These are phyloP conservation scores for Aricia agestis DNA, from an alignment of 1,140 invertebrate genomes.

Conservation along the genomic window DNA sequence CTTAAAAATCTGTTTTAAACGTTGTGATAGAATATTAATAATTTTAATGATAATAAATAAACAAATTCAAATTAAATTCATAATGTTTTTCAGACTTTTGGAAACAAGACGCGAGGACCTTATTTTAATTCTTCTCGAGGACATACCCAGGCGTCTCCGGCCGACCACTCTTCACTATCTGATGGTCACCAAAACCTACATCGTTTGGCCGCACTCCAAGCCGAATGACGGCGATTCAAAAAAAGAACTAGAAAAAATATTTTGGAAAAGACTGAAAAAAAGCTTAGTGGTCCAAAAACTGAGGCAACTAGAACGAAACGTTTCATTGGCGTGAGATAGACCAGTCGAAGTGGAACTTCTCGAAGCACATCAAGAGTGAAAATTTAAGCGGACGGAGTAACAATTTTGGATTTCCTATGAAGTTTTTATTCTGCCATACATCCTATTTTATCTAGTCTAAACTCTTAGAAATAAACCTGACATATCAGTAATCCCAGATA, in stretches of 20 bases:
- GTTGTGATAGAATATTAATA: no score
- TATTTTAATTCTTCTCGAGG: slow-evolving; percentile 79
- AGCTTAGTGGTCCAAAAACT: slow-evolving; percentile 49
- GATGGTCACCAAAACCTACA: slow-evolving; percentile 81
- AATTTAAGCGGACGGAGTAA: no score
- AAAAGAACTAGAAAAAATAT: slow-evolving; percentile 50
- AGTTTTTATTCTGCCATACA: no score
- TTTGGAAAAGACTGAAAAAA: slow-evolving; percentile 66
- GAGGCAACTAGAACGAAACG: slow-evolving; percentile 40
- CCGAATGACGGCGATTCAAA: slow-evolving; percentile 21
- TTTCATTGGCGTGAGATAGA: slow-evolving; percentile 46
- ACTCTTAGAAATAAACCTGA: no score
- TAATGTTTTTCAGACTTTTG: slow-evolving; percentile 70
- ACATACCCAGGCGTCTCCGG: slow-evolving; percentile 76
- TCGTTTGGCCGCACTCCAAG: slow-evolving; percentile 75
- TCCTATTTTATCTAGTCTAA: no score
- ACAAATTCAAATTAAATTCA: no score
- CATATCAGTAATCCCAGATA: no score
- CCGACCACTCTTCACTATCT: slow-evolving; percentile 79
- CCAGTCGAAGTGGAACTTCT: not conserved
- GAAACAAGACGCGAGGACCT: slow-evolving; percentile 79
- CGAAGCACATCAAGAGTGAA: not conserved
- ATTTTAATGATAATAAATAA: no score
- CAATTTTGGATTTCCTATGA: no score
- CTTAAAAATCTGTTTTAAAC: no score